Base-by-base conservation (phyloP, 2,888 invertebrate species). In the Aleiodes testaceus region DNA sequence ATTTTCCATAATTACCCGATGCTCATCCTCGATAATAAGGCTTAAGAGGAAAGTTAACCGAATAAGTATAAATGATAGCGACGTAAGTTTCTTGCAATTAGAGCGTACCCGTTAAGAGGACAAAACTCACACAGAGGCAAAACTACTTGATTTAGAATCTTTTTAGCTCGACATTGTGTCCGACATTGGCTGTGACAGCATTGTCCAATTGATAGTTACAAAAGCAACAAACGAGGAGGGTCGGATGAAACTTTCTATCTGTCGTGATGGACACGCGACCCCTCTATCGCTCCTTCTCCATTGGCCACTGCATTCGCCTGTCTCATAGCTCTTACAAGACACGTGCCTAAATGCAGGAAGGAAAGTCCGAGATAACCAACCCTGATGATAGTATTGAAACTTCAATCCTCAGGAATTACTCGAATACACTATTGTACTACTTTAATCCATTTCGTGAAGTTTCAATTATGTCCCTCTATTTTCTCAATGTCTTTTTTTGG, bases 301-400 rank as follows among this genome's bases (percentile, higher is more conserved):
- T 52, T 49, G 42, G 16, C 30, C 16, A 53, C n/a, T 69, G 30
- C 45, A 42, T 50, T 61, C 45, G 65, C 36, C 59, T 72, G 69
- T 69, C 69, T 22, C 53, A 66, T 55, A 76, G 72, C 26, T n/a
- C 14, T 30, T 14, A 74, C 63, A 68, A 73, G 78, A 77, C 79
- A 75, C 80, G 81, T 80, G 81, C 80, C 79, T 79, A 82, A 82
- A 79, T 80, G 75, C 79, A 80, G 82, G 81, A 81, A 82, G 81
- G 82, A 84, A 82, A 83, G 79, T 78, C 75, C 70, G 45, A 69
- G 55, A 70, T 53, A 68, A 36, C 36, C 36, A 36, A 36, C 9
- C 36, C 36, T 36, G 36, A 36, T 36, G 36, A 7, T 36, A 36
- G 36, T 36, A 6, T 36, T 36, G 36, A 36, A 11, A 36, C 36